Conservation (phyloP, 1,140 invertebrate genomes). For the Habropoda laboriosa region DNA sequence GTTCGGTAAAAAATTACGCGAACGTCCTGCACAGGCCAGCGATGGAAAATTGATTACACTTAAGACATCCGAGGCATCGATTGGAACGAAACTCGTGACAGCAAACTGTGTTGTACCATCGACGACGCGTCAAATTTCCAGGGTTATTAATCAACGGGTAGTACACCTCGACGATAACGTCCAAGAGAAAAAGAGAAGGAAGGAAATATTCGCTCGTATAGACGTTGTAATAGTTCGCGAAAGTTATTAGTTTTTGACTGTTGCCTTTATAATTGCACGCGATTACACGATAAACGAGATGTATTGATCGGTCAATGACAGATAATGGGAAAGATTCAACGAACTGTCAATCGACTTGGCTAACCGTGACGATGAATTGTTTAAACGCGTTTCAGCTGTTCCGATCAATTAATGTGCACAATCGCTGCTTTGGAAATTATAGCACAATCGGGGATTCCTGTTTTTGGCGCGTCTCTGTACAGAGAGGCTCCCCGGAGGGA, state of each 20-base stretch:
- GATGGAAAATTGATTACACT: constrained; percentile 52
- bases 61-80: constrained; percentile 31
- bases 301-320: not conserved
- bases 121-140: constrained; percentile 32
- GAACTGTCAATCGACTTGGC: constrained; percentile 17
- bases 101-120: constrained; percentile 21
- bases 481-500: not conserved
- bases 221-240: too few relatives aligned
- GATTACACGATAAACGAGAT: not conserved
- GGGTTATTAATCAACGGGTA: constrained; percentile 51
- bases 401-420: not conserved
- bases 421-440: constrained; percentile 9
- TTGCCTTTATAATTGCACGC: not conserved
- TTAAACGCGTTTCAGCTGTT: constrained; percentile 18
- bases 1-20: constrained; percentile 47
- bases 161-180: not conserved
- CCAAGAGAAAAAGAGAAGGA: not conserved
- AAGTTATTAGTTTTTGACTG: too few relatives aligned
- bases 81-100: not conserved
- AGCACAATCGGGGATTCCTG: not conserved
- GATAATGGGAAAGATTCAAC: constrained; percentile 25
- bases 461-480: not conserved
- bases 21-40: constrained; percentile 34
- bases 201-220: not conserved
- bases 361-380: constrained; percentile 20